Conservation (phyloP, 2,888 invertebrate species). For the Drosophila acutilabella region DNA sequence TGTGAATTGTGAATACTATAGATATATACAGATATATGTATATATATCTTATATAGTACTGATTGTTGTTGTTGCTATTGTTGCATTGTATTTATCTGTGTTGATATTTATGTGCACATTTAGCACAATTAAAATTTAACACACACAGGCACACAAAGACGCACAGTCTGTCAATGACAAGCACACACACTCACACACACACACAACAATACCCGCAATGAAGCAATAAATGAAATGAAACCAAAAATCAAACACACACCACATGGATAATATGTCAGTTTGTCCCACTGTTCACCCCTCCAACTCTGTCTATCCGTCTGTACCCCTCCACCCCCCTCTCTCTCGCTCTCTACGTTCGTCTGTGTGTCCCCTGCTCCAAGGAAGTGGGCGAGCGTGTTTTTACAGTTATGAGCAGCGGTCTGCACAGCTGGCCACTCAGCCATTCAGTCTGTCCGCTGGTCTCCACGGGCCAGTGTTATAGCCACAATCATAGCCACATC, state of each 20-base stretch:
- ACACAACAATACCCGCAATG: constrained; percentile 50
- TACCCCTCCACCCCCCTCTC: background rate
- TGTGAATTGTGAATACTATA: constrained; percentile 57
- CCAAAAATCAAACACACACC: constrained; percentile 69
- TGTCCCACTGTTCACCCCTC: background rate
- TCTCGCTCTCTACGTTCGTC: background rate
- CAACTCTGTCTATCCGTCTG: background rate
- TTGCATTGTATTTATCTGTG: constrained; percentile 44
- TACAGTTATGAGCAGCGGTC: constrained; percentile 74
- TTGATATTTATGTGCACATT: constrained; percentile 75
- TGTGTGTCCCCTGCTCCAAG: constrained; percentile 32
- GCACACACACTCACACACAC: constrained; percentile 30
- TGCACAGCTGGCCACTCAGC: constrained; percentile 69
- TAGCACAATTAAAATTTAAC: constrained; percentile 80
- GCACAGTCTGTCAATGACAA: constrained; percentile 42
- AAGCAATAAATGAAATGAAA: constrained; percentile 65
- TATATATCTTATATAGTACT: background rate
- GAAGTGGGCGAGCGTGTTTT: constrained; percentile 82
- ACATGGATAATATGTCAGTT: constrained; percentile 52
- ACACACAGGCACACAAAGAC: constrained; percentile 33
- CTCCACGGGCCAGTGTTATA: constrained; percentile 22
- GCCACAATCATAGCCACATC: constrained; percentile 17
- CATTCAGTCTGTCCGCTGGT: constrained; percentile 27
- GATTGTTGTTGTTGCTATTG: constrained; percentile 24
- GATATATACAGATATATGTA: constrained; percentile 24